These are phyloP conservation scores for Nemurella pictetii DNA, from an alignment of 2,888 invertebrate genomes.

Conservation along the genomic window DNA sequence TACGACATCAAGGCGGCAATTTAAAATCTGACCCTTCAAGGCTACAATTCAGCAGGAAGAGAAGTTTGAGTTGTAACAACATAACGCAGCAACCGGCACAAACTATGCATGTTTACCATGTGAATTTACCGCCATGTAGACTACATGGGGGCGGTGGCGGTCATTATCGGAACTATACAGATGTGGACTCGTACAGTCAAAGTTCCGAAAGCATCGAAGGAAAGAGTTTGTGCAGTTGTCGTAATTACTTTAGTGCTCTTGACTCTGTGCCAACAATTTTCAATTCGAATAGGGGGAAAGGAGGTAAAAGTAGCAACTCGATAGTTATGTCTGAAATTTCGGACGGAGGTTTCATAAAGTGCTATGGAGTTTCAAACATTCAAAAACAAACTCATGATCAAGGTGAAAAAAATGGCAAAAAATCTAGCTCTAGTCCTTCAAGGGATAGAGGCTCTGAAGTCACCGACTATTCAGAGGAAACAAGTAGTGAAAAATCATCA, in stretches of 20 bases:
- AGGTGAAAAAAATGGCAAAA: background rate
- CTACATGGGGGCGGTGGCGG: background rate
- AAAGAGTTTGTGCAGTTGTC: background rate
- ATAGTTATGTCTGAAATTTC: background rate
- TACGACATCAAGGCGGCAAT: background rate
- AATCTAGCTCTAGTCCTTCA: no score
- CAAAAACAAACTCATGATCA: background rate
- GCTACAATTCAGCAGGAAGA: background rate
- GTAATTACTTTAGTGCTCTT: background rate
- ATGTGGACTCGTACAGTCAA: background rate
- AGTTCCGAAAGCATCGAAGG: background rate
- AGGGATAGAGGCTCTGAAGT: background rate
- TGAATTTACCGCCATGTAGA: background rate
- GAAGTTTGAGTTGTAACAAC: background rate
- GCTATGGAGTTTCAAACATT: background rate
- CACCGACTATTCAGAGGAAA: background rate
- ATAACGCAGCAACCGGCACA: background rate
- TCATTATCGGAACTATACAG: background rate
- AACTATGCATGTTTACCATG: background rate
- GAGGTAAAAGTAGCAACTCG: background rate
- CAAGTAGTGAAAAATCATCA: background rate
- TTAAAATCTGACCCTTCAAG: background rate
- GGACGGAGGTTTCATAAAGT: background rate
- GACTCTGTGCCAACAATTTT: background rate
- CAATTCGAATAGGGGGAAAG: no score